These are phyloP conservation scores for Cuculus canorus DNA, from an alignment of 2,797 vertebrate genomes.

Conservation along the genomic window DNA sequence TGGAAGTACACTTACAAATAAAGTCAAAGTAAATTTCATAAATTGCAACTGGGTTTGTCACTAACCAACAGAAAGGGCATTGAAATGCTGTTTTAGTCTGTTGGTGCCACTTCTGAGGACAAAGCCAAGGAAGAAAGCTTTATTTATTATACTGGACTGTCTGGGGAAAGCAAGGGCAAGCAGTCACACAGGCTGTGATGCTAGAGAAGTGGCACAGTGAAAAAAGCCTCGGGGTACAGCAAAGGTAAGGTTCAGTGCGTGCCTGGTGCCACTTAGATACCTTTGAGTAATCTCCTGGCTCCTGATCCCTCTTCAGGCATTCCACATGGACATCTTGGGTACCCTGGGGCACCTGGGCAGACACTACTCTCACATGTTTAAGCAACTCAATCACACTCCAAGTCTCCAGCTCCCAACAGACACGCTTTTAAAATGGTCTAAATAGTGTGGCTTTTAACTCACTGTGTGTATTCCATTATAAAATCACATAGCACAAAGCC, in stretches of 20 bases:
- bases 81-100: background rate
- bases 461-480: background rate
- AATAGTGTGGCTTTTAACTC: background rate
- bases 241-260: background rate
- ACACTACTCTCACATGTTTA: rapidly evolving
- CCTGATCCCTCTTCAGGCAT: background rate
- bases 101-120: background rate
- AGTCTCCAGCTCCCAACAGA: background rate
- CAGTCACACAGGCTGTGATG: background rate
- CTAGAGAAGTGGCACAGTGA: background rate
- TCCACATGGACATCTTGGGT: background rate
- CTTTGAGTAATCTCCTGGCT: background rate
- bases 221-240: background rate
- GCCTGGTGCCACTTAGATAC: background rate
- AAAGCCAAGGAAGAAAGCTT: background rate
- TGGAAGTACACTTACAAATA: background rate
- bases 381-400: background rate
- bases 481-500: background rate
- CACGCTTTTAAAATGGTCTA: background rate
- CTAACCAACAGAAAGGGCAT: background rate
- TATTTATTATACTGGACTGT: background rate
- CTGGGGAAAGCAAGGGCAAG: background rate
- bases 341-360: background rate
- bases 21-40: background rate
- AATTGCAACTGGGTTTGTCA: rapidly evolving